Percentiles rank a stretch among this genome's conserved stretches.
Conservation (phyloP, 2,797 vertebrate species). For the Phataginus tricuspis region DNA sequence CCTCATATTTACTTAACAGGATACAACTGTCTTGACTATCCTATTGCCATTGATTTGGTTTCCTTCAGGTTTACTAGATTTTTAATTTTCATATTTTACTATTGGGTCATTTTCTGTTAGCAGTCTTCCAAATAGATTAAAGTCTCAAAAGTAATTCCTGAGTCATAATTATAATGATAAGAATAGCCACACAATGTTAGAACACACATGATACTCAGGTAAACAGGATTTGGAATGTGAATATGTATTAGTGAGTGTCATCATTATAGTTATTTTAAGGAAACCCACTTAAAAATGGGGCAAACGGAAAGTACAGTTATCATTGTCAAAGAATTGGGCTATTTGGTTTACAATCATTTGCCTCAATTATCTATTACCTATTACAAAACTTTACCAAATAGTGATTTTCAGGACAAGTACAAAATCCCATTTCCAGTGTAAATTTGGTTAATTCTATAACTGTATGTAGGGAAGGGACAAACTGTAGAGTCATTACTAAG, state of each 20-base stretch:
- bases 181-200: neutral
- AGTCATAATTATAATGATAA: neutral
- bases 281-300: neutral
- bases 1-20: neutral
- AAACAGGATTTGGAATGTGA: neutral
- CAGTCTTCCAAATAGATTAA: neutral
- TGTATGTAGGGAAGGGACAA: neutral
- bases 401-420: neutral
- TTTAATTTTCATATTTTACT: slow-evolving; percentile 22
- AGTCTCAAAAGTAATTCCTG: neutral
- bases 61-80: neutral
- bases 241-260: neutral
- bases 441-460: slow-evolving; percentile 20
- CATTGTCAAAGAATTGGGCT: neutral
- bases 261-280: neutral
- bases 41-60: neutral
- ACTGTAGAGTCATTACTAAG: neutral
- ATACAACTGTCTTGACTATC: neutral
- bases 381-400: neutral
- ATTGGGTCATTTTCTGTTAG: neutral
- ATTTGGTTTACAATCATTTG: neutral
- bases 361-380: neutral
- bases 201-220: neutral
- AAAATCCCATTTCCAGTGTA: neutral
- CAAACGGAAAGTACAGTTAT: neutral